Conservation (phyloP, 2,888 invertebrate genomes). For the Plebejus argus region DNA sequence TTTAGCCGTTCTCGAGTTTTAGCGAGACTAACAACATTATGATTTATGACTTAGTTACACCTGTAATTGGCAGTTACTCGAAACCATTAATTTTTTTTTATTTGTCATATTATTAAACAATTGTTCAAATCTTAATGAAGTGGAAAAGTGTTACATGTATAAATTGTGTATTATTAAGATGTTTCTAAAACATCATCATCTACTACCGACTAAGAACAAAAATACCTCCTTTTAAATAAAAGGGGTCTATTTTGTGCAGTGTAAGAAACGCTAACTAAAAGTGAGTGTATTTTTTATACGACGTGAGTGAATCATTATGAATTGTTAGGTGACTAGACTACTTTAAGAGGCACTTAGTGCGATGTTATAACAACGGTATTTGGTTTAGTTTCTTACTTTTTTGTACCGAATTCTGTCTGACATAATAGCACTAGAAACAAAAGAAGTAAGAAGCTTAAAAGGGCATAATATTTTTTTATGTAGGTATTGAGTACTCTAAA, state of each 20-base stretch:
- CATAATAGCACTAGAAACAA: constrained; percentile 5
- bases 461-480: background rate
- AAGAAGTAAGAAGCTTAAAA: background rate
- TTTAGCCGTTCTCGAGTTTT: background rate
- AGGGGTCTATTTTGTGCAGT: constrained; percentile 5
- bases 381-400: background rate
- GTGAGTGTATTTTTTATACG: constrained; percentile 8
- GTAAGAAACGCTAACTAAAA: background rate
- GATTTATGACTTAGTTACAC: too few species aligned
- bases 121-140: too few species aligned
- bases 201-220: background rate
- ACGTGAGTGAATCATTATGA: background rate
- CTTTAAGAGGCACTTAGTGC: background rate
- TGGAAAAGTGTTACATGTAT: too few species aligned
- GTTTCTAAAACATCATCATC: background rate
- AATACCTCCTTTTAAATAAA: background rate
- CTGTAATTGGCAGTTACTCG: too few species aligned
- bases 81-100: too few species aligned
- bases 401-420: background rate
- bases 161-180: too few species aligned
- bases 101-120: too few species aligned
- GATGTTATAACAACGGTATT: background rate
- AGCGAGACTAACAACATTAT: too few species aligned
- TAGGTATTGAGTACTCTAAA: background rate
- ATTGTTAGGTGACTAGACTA: background rate